Evolutionary conservation across 2,888 invertebrate genomes (phyloP).

Genomic region (Prosapia bicincta): DNA sequence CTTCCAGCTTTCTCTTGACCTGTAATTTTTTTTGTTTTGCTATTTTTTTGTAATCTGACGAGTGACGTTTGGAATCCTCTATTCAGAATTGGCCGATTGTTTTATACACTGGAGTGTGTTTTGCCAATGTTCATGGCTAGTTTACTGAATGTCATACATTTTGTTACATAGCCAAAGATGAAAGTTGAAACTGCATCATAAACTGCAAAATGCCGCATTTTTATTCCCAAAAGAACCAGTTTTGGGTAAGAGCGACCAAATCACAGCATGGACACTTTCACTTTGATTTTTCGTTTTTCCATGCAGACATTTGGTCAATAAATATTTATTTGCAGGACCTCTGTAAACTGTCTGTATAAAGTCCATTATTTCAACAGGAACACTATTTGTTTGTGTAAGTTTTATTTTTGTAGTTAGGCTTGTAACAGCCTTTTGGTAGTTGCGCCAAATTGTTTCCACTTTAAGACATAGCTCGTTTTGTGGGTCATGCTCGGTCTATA

Average conservation of each 20-base stretch:
- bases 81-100: background rate
- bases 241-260: conserved; percentile 16
- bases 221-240: conserved; percentile 6
- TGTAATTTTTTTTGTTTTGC: conserved; percentile 1
- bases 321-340: background rate
- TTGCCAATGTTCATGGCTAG: too few species aligned
- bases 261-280: conserved; percentile 13
- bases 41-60: conserved; percentile 13
- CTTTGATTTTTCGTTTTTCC: background rate
- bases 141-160: too few species aligned
- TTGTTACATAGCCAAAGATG: too few species aligned
- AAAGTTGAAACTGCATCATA: too few species aligned
- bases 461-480: conserved; percentile 37
- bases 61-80: background rate
- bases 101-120: conserved; percentile 7
- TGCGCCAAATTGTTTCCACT: conserved; percentile 35
- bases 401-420: too few species aligned
- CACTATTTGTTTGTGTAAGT: background rate
- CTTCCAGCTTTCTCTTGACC: conserved; percentile 21
- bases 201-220: conserved; percentile 14
- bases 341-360: background rate
- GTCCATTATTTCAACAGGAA: background rate
- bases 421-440: conserved; percentile 30
- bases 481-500: conserved; percentile 37
- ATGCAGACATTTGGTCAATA: background rate